Evolutionary conservation across 2,888 invertebrate species (phyloP), one percentile per base, ranked within the genome.

Genomic region (Drosophila gaucha): DNA sequence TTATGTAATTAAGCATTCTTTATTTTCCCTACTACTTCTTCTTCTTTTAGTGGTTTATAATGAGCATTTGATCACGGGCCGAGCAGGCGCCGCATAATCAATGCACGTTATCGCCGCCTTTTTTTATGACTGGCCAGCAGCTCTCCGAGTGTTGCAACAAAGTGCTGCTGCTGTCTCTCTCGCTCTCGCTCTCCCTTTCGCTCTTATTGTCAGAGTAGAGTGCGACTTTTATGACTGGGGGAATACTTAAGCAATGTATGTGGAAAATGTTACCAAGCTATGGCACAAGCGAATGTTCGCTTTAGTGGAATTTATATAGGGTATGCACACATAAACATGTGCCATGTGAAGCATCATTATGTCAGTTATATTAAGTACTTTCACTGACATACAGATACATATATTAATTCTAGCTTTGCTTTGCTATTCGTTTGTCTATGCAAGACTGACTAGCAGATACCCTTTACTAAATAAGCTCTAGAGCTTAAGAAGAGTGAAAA

Each of bases 21-120:
- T 38, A n/a, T 24, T 33, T 10, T 8, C 41, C 20, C 14, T 24
- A 41, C 43, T 26, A 9, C 16, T 22, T 46, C n/a, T 14, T 10
- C 20, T 31, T 14, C 31, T 28, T 73, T 73, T 73, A 72, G 47
- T 77, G 67, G 28, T 62, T 75, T 75, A 78, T 75, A 78, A 75
- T 77, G 75, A 62, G 59, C 41, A 63, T 78, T 75, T 74, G 78
- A 78, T 73, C 68, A 56, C 73, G 59, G 71, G 30, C 36, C 65
- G 33, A 57, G 38, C 63, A 78, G 75, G 78, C 75, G 75, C 75
- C 78, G 51, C 60, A 52, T 62, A 58, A 73, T 77, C 73, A 72
- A 73, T 73, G 50, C 33, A 55, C 47, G 62, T 67, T 77, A 75
- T 67, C 78, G 35, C 28, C 30, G 35, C 6, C 39, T 60, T 74